Evolutionary conservation across 1,140 invertebrate genomes (phyloP), one percentile per base, ranked within the genome.

Genomic region (Maconellicoccus hirsutus): DNA sequence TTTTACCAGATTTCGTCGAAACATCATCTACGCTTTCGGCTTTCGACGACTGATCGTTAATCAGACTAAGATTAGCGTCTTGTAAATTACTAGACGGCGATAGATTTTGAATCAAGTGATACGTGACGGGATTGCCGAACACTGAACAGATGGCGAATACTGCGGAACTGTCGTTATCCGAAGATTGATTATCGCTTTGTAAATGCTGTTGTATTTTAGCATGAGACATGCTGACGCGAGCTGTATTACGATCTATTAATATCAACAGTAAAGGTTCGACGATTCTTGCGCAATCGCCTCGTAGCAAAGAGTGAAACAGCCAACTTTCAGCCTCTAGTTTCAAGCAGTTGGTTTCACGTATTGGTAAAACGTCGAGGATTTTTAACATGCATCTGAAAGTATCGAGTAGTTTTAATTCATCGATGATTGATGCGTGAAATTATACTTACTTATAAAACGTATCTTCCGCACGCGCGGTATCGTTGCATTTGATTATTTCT

Each of bases 211-310:
- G 42, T 70, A 93, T 87, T 77, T 87, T 90, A 0, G 93, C 87
- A 77, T 94, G 90, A 10, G 92, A 85, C 1, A 96, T 89, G 66
- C 91, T 92, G 73, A 96, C 86, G 26, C 93, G 84, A 71, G 90
- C 89, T 0, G 93, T 94, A 61, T 87, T 89, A 12, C 90, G 86
- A 74, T 92, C 86, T 0, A 96, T 80, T 1, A 96, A 79, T 78
- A 93, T 89, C 42, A 85, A 82, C 42, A 94, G 81, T 7, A 94
- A 79, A 0, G 93, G 90, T 75, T 91, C 90, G 6, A 96, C 82
- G 25, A 96, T 82, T 0, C 92, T 81, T 6, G 86, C 83, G 71
- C 93, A 84, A 76, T 94, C 91, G 3, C 88, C 89, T 1, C 89
- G 83, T 59, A 92, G 82, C 2, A 94, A 77, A 8, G 87, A 84